These are phyloP conservation scores for Melanargia galathea DNA, from an alignment of 2,888 invertebrate species.

Conservation along the genomic window DNA sequence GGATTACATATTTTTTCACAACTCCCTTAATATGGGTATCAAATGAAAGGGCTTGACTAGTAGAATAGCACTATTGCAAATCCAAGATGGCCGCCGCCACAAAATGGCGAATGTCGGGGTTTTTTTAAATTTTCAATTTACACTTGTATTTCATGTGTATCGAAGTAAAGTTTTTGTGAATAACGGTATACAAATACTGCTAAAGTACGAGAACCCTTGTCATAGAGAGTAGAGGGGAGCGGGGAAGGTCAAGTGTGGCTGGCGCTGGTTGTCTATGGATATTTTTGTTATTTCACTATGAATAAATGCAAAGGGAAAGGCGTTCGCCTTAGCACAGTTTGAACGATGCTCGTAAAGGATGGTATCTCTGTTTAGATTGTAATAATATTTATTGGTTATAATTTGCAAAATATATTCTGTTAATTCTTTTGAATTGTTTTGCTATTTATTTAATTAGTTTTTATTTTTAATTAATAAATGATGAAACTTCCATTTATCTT, in stretches of 20 bases:
- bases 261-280: constrained; percentile 68
- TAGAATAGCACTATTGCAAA: too few species aligned
- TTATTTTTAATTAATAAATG: background rate
- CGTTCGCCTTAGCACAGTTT: constrained; percentile 80
- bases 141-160: too few species aligned
- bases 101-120: too few species aligned
- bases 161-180: too few species aligned
- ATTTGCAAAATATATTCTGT: constrained; percentile 37
- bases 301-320: constrained; percentile 81
- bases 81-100: too few species aligned
- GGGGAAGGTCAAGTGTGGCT: constrained; percentile 50
- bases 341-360: constrained; percentile 63
- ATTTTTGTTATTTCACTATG: constrained; percentile 82
- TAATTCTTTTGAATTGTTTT: constrained; percentile 1
- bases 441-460: background rate
- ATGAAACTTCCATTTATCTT: background rate
- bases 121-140: too few species aligned
- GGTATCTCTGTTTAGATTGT: constrained; percentile 56
- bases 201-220: constrained; percentile 16
- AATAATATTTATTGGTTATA: constrained; percentile 51
- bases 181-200: background rate
- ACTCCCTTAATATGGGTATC: too few species aligned
- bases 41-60: too few species aligned
- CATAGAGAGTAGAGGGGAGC: constrained; percentile 40
- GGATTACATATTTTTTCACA: too few species aligned